Percentiles rank a stretch among this genome's conserved stretches.
phyloP scores from a whole-genome alignment of 2,888 invertebrate genomes.

The Marronus borbonicus region DNA sequence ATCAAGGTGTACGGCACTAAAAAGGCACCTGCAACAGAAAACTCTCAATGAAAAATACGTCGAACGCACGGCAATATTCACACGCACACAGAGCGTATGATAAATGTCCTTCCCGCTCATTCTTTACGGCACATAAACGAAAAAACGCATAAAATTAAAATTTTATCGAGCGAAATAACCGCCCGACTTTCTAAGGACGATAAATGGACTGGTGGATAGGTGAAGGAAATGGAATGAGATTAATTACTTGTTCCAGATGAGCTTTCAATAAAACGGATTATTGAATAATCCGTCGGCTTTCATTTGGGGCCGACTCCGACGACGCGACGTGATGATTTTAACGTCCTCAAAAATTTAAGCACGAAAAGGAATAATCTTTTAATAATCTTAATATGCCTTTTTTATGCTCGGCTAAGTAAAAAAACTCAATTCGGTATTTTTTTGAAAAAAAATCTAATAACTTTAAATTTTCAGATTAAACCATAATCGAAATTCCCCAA shows the following conservation, averaged over 20 bases:
- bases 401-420: too few species aligned
- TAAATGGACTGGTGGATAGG: neutral
- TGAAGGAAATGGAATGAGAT: conserved; percentile 16
- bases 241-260: conserved; percentile 36
- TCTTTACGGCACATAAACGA: conserved; percentile 15
- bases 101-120: neutral
- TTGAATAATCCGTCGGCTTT: conserved; percentile 22
- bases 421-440: too few species aligned
- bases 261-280: conserved; percentile 30
- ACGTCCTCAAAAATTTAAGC: conserved; percentile 1
- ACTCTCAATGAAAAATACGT: conserved; percentile 10
- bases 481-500: too few species aligned
- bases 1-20: conserved; percentile 83
- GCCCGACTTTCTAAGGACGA: neutral
- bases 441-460: too few species aligned
- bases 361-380: conserved; percentile 2
- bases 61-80: neutral
- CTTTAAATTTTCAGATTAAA: too few species aligned
- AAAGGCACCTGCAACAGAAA: conserved; percentile 77
- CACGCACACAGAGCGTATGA: neutral
- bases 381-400: neutral
- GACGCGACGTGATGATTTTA: conserved; percentile 15
- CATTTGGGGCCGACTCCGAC: neutral
- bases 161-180: conserved; percentile 30
- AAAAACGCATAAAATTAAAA: conserved; percentile 30